Conservation (phyloP, 2,888 invertebrate species). For the Spisula subtruncata region DNA sequence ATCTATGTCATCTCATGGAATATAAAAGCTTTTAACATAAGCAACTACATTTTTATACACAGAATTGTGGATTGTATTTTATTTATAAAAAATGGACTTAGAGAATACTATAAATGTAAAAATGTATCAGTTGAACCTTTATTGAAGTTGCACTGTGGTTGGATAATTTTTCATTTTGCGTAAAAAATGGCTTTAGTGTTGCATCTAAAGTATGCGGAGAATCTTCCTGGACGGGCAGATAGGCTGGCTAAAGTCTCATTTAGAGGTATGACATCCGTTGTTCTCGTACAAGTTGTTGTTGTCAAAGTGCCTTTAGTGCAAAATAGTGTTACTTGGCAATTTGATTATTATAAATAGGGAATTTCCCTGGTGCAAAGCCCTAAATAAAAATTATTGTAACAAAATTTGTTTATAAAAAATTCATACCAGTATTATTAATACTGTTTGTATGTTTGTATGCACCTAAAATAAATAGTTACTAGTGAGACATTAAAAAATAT, state of each 20-base stretch:
- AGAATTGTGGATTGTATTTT: not conserved
- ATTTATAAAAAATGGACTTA: not conserved
- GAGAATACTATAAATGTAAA: not conserved
- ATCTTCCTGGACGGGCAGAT: conserved; percentile 85
- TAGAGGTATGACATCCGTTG: conserved; percentile 91
- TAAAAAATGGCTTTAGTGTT: conserved; percentile 86
- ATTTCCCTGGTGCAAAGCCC: no score
- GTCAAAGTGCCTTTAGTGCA: no score
- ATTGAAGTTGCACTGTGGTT: not conserved
- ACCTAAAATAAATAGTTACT: no score
- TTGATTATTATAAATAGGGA: no score
- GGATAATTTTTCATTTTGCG: not conserved
- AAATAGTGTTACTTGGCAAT: no score
- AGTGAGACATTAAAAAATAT: no score
- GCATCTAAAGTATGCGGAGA: conserved; percentile 87
- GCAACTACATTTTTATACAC: not conserved
- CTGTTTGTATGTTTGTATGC: no score
- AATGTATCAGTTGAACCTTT: not conserved
- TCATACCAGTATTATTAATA: no score
- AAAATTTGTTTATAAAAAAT: no score
- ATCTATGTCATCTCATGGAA: not conserved
- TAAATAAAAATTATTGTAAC: no score
- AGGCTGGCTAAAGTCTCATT: conserved; percentile 89
- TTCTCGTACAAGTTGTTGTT: not conserved
- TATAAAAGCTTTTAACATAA: not conserved